phyloP scores from a whole-genome alignment of 1,140 invertebrate species.

The Bombus terrestris region DNA sequence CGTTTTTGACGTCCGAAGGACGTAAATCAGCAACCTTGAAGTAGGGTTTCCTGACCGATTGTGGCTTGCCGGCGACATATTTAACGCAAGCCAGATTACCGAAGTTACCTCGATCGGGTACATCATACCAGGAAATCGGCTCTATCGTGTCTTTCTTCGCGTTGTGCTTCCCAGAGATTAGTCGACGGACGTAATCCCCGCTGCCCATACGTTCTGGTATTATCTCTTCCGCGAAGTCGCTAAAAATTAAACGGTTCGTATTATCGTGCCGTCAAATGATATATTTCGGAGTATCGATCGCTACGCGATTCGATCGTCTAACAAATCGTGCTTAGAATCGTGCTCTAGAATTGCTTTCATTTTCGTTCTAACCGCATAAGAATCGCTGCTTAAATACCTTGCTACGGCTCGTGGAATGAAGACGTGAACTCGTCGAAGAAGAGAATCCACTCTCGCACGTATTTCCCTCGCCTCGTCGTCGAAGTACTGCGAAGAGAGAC shows the following conservation, averaged over 20 bases:
- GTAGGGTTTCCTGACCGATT: constrained; percentile 88
- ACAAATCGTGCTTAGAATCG: neutral
- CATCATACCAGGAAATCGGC: constrained; percentile 85
- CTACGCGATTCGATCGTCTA: neutral
- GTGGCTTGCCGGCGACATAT: constrained; percentile 89
- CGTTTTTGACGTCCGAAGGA: constrained; percentile 84
- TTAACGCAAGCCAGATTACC: constrained; percentile 90
- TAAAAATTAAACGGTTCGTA: constrained; percentile 54
- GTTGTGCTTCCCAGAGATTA: constrained; percentile 84
- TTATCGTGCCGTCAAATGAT: neutral
- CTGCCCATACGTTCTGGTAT: constrained; percentile 81
- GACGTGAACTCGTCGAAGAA: constrained; percentile 88
- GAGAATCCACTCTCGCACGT: constrained; percentile 88
- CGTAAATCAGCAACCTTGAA: constrained; percentile 85
- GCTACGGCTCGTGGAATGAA: constrained; percentile 86
- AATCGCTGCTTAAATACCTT: constrained; percentile 75
- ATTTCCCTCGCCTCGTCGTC: constrained; percentile 91
- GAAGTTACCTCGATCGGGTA: constrained; percentile 85
- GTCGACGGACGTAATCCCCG: constrained; percentile 86
- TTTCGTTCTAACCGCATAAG: neutral
- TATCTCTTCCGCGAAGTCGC: constrained; percentile 78
- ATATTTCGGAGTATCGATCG: neutral
- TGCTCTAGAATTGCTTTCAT: neutral
- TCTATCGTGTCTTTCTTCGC: constrained; percentile 83
- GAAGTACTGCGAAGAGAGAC: constrained; percentile 85